phyloP scores from a whole-genome alignment of 2,113 vertebrate species.

The Periophthalmus modestus region DNA sequence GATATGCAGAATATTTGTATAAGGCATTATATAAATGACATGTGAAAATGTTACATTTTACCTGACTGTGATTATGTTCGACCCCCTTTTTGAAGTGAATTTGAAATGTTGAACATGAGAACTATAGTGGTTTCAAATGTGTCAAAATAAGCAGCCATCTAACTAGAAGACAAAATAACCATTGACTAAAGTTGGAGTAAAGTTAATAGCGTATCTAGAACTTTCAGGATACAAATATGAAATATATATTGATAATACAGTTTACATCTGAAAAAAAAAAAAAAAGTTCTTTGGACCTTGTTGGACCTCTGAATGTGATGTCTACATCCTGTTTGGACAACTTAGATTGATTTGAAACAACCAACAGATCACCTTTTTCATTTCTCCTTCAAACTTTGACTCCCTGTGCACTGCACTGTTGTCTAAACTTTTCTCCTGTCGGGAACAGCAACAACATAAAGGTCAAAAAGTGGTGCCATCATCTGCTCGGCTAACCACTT shows the following conservation, averaged over 20 bases:
- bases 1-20: no score
- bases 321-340: neutral
- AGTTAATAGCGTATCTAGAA: neutral
- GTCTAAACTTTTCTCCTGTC: constrained; percentile 6
- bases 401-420: neutral
- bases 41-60: neutral
- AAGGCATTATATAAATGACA: neutral
- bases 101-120: neutral
- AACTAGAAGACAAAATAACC: neutral
- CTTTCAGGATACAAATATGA: neutral
- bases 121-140: neutral
- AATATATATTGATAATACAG: no score
- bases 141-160: neutral
- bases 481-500: constrained; percentile 8
- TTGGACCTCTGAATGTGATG: neutral
- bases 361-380: neutral
- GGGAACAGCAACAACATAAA: neutral
- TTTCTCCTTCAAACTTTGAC: constrained; percentile 5
- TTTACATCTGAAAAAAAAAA: no score
- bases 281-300: no score
- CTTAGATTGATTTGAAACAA: neutral
- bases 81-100: neutral
- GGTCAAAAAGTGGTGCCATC: constrained; percentile 3
- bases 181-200: neutral
- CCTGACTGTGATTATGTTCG: neutral